These are phyloP conservation scores for Notiomystis cincta DNA, from an alignment of 2,113 vertebrate genomes.

Conservation along the genomic window DNA sequence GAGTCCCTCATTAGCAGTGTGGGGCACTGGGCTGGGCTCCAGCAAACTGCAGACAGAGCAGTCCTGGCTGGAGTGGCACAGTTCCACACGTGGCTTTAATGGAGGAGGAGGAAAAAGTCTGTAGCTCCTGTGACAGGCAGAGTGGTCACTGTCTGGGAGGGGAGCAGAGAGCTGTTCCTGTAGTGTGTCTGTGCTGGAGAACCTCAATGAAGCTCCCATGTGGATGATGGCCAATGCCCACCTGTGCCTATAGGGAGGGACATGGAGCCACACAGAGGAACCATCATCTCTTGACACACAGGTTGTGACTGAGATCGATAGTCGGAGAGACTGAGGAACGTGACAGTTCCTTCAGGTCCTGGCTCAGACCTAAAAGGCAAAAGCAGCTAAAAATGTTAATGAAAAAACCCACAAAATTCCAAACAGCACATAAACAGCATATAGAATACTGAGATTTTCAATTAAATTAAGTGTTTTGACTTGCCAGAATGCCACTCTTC, in stretches of 20 bases:
- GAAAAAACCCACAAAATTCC: not conserved
- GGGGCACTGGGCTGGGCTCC: not conserved
- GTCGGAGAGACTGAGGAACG: not conserved
- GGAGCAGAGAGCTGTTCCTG: fast-evolving
- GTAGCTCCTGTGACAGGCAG: not conserved
- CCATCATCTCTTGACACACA: not conserved
- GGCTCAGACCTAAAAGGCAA: not conserved
- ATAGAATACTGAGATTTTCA: not conserved
- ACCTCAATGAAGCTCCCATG: fast-evolving
- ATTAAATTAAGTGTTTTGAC: slow-evolving; percentile 5
- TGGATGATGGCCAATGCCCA: fast-evolving
- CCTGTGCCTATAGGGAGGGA: not conserved
- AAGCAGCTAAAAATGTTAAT: not conserved
- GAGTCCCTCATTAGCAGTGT: not conserved
- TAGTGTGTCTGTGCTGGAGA: too few relatives aligned
- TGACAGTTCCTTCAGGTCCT: not conserved
- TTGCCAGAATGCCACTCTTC: not conserved
- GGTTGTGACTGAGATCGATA: not conserved
- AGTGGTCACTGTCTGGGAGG: not conserved
- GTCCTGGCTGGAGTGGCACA: not conserved
- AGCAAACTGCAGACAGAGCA: fast-evolving
- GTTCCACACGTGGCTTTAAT: not conserved
- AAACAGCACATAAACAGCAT: not conserved
- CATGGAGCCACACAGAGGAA: fast-evolving
- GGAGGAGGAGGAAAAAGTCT: not conserved